A percentile compares a stretch with the other conserved stretches of the same genome.
phyloP scores from a whole-genome alignment of 2,113 vertebrate species.

The Euleptes europaea region DNA sequence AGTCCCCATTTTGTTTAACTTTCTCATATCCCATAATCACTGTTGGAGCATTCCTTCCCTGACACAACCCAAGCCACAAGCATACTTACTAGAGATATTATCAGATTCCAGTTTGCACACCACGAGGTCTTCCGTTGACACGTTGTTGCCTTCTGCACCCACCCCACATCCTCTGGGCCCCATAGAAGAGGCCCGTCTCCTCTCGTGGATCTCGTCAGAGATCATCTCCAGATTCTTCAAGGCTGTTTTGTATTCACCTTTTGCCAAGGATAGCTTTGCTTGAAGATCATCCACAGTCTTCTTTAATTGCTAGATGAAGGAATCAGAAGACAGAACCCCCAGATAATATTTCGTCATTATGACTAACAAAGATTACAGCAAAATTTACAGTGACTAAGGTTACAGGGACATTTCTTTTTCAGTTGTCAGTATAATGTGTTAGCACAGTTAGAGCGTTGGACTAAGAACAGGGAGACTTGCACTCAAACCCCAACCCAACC shows the following conservation, averaged over 20 bases:
- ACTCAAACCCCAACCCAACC: no score
- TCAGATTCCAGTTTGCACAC: slow-evolving; percentile 83
- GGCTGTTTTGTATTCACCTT: slow-evolving; percentile 91
- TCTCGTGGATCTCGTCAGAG: slow-evolving; percentile 95
- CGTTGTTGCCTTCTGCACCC: slow-evolving; percentile 85
- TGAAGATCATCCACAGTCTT: slow-evolving; percentile 94
- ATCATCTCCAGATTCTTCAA: slow-evolving; percentile 95
- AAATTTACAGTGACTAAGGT: no score
- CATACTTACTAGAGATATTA: slow-evolving; percentile 86
- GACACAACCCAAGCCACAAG: fast-evolving
- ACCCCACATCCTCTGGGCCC: slow-evolving; percentile 91
- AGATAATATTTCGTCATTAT: neutral
- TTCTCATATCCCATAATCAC: neutral
- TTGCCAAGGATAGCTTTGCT: slow-evolving; percentile 87
- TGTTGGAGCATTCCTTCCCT: fast-evolving
- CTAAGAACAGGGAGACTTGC: no score
- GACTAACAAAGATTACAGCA: neutral
- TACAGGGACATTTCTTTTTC: no score
- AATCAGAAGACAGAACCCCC: neutral
- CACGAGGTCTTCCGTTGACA: slow-evolving; percentile 77
- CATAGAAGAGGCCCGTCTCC: slow-evolving; percentile 83
- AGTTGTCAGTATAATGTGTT: no score
- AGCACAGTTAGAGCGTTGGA: no score
- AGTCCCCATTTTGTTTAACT: neutral
- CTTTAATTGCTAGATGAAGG: slow-evolving; percentile 87